A percentile compares a stretch with the other conserved stretches of the same genome.
These are phyloP conservation scores for Tetrax tetrax DNA, from an alignment of 2,113 vertebrate genomes.

Conservation along the genomic window DNA sequence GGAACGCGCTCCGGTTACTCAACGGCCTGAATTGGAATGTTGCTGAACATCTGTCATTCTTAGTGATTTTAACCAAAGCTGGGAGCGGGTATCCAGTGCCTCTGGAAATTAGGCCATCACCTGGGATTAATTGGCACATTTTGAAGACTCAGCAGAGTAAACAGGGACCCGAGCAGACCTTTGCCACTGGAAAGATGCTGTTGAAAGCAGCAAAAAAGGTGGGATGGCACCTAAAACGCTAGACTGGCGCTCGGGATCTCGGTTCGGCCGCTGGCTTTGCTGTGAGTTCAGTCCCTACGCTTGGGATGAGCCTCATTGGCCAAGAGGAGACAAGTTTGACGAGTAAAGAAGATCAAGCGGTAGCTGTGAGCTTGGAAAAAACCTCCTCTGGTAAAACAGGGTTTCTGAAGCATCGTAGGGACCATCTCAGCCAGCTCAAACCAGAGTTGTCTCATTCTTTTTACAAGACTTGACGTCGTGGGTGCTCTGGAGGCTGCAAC, in stretches of 20 bases:
- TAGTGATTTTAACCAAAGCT: background rate
- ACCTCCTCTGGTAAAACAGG: rapidly evolving
- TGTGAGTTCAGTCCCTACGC: rapidly evolving
- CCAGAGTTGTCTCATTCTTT: background rate
- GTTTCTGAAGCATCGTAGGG: background rate
- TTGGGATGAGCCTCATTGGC: rapidly evolving
- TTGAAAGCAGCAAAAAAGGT: rapidly evolving
- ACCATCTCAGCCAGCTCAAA: background rate
- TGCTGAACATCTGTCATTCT: background rate
- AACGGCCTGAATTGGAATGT: background rate
- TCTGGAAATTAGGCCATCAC: background rate
- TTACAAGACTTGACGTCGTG: background rate
- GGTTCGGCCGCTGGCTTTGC: background rate
- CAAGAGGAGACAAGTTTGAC: background rate
- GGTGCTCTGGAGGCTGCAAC: background rate
- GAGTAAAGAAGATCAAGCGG: background rate
- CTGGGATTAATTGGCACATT: background rate
- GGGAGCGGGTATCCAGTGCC: background rate
- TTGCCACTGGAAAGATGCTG: background rate
- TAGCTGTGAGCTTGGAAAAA: background rate
- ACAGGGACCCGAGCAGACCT: background rate
- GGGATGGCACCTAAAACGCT: background rate
- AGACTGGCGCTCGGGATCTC: rapidly evolving
- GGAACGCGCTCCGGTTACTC: background rate
- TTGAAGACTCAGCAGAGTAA: background rate